Percentiles rank a stretch among this genome's conserved stretches.
Evolutionary conservation across 2,797 vertebrate species (phyloP).

Genomic region (Coregonus sp.): DNA sequence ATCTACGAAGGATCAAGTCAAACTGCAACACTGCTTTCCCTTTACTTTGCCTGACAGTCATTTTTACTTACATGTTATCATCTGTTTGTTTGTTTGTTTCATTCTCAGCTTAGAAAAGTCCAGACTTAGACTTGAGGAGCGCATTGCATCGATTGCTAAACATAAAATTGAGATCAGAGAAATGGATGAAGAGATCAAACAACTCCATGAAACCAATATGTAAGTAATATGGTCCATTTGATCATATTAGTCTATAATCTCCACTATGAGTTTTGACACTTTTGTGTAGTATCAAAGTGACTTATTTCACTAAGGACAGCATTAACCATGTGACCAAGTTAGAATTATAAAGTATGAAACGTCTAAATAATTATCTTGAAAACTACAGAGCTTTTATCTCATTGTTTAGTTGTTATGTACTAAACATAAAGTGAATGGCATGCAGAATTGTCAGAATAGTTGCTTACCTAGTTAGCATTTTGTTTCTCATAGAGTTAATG

Average conservation of each 20-base stretch:
- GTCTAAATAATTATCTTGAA: background rate
- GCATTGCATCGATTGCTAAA: conserved; percentile 47
- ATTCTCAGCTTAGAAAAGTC: conserved; percentile 52
- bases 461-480: background rate
- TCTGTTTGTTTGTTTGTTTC: background rate
- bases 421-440: background rate
- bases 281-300: background rate
- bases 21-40: background rate
- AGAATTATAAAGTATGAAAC: background rate
- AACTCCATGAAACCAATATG: conserved; percentile 42
- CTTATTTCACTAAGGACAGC: background rate
- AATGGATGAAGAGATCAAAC: conserved; percentile 61
- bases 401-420: no score
- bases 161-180: conserved; percentile 50
- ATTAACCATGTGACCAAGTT: background rate
- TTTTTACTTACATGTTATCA: background rate
- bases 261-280: background rate
- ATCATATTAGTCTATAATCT: background rate
- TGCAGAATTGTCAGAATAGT: background rate
- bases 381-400: background rate
- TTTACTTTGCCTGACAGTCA: background rate
- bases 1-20: background rate
- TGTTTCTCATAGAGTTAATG: conserved; percentile 40
- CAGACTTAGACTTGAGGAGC: conserved; percentile 55
- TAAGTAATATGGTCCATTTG: conserved; percentile 14